Percentiles rank a stretch among this genome's conserved stretches.
Evolutionary conservation across 2,797 vertebrate species (phyloP).

Genomic region (Catharus ustulatus): DNA sequence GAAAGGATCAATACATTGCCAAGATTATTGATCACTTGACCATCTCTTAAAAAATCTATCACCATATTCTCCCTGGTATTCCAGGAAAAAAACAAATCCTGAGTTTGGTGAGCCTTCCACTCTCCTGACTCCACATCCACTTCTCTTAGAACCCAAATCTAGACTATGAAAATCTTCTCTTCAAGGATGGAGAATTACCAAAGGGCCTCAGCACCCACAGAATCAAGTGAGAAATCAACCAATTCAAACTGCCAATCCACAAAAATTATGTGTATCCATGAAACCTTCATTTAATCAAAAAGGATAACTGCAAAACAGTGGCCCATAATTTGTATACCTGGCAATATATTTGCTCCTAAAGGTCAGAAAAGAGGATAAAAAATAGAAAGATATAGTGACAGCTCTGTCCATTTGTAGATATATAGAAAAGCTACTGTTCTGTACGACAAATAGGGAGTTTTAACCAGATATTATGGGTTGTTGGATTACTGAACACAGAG

Average conservation of each 20-base stretch:
- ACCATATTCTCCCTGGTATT: neutral
- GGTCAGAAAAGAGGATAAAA: neutral
- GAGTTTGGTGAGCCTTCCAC: neutral
- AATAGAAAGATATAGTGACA: neutral
- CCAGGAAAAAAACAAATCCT: neutral
- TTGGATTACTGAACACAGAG: neutral
- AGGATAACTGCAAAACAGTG: neutral
- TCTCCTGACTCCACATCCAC: neutral
- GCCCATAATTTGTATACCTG: rapidly evolving
- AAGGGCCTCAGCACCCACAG: neutral
- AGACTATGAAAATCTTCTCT: neutral
- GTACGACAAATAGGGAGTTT: neutral
- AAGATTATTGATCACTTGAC: neutral
- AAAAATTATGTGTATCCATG: neutral
- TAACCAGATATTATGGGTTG: neutral
- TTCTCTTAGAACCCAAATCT: neutral
- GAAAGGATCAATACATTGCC: neutral
- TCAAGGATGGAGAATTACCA: neutral
- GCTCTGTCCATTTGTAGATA: neutral
- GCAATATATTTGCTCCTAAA: neutral
- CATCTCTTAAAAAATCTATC: neutral
- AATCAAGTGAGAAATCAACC: neutral
- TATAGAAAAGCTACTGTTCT: neutral
- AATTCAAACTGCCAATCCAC: neutral
- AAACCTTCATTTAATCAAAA: neutral